Percentiles rank a stretch among this genome's conserved stretches.
Conservation (phyloP, 1,140 invertebrate species). For the Orussus abietinus region DNA sequence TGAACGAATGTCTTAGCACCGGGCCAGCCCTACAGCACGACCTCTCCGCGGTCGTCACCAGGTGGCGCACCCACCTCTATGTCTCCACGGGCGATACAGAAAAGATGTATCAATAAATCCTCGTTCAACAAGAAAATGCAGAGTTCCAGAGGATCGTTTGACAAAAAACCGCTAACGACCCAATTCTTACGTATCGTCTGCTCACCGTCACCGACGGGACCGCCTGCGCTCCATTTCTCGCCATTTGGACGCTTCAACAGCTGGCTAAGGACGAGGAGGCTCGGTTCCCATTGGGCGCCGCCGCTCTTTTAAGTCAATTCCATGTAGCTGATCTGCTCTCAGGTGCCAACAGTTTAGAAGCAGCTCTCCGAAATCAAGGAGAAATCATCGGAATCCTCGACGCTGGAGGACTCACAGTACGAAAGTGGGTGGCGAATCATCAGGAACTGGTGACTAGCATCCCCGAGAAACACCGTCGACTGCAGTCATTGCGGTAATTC, state of each 20-base stretch:
- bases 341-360: constrained; percentile 31
- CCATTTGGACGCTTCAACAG: constrained; percentile 24
- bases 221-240: constrained; percentile 27
- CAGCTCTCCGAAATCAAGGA: constrained; percentile 21
- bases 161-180: constrained; percentile 10
- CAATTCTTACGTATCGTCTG: constrained; percentile 22
- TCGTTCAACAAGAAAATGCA: constrained; percentile 8
- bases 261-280: constrained; percentile 22
- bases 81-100: constrained; percentile 26
- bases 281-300: constrained; percentile 22
- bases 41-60: background rate
- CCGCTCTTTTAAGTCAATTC: constrained; percentile 32
- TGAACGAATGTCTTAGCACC: constrained; percentile 12
- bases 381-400: constrained; percentile 21
- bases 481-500: no score
- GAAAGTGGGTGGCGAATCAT: constrained; percentile 34
- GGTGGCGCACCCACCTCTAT: constrained; percentile 15
- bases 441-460: no score
- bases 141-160: constrained; percentile 32
- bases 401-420: constrained; percentile 25
- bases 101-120: constrained; percentile 37
- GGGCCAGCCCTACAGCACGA: constrained; percentile 7
- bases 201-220: constrained; percentile 34
- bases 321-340: constrained; percentile 50
- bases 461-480: no score